Conservation (phyloP, 2,888 invertebrate genomes). For the Eumacrocentrus americanus region DNA sequence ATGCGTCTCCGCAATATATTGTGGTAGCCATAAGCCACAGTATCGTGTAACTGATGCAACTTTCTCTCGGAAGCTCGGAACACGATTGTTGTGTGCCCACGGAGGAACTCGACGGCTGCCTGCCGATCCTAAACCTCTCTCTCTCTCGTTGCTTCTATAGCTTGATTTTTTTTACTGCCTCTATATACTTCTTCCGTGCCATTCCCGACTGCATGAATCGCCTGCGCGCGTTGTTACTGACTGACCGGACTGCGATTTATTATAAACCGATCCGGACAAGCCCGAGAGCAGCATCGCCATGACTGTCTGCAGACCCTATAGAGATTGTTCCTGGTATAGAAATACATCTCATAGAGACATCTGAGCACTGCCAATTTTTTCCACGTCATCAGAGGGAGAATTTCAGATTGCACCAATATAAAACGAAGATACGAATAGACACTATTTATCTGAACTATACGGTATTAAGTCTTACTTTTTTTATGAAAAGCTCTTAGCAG, state of each 20-base stretch:
- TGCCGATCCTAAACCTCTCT: slow-evolving; percentile 1
- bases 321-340: neutral
- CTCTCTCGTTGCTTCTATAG: neutral
- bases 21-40: slow-evolving; percentile 29
- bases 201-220: slow-evolving; percentile 8
- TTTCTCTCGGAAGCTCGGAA: slow-evolving; percentile 42
- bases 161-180: neutral
- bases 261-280: slow-evolving; percentile 29
- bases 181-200: slow-evolving; percentile 15
- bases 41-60: slow-evolving; percentile 36
- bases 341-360: slow-evolving; percentile 3
- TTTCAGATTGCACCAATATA: too few species aligned
- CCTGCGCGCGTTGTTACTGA: neutral
- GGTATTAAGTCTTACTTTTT: neutral
- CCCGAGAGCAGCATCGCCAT: slow-evolving; percentile 10
- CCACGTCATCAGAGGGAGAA: too few species aligned
- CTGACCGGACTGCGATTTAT: slow-evolving; percentile 28
- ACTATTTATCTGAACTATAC: neutral
- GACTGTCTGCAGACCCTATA: neutral
- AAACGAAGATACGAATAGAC: too few species aligned
- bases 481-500: neutral
- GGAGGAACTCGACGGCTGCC: slow-evolving; percentile 22
- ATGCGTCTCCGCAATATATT: neutral
- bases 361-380: slow-evolving; percentile 6
- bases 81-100: slow-evolving; percentile 34